Percentiles rank a stretch among this genome's conserved stretches.
These are phyloP conservation scores for Pyrgilauda ruficollis DNA, from an alignment of 2,113 vertebrate genomes.

Conservation along the genomic window DNA sequence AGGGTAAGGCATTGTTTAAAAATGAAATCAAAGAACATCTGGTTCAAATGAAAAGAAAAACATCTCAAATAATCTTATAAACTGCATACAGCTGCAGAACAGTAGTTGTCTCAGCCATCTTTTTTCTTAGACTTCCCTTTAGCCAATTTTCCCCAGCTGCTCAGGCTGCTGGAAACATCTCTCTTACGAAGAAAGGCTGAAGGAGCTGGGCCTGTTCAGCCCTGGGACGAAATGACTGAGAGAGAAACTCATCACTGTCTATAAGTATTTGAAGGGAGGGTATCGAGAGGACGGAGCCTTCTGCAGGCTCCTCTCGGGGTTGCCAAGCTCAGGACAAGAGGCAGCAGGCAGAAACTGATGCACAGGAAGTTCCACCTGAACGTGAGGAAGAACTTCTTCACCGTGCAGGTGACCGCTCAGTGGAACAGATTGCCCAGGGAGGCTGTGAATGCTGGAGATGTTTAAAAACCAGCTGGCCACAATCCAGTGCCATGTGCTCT, in stretches of 20 bases:
- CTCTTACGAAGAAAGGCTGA: neutral
- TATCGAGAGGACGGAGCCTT: neutral
- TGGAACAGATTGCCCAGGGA: neutral
- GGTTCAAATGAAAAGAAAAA: neutral
- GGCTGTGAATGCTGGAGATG: neutral
- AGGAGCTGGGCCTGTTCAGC: neutral
- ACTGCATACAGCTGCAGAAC: neutral
- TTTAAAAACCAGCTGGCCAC: neutral
- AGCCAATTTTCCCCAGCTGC: neutral
- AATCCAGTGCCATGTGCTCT: neutral
- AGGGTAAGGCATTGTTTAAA: neutral
- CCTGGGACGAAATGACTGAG: no score
- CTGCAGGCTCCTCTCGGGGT: neutral
- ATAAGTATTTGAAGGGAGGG: neutral
- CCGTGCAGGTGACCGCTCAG: accelerated
- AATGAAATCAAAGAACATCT: neutral
- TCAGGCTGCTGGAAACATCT: neutral
- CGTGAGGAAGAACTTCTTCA: neutral
- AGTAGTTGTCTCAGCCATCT: neutral
- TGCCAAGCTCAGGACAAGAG: neutral
- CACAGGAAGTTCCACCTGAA: neutral
- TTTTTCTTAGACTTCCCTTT: neutral
- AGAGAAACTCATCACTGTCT: neutral
- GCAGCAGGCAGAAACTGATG: neutral
- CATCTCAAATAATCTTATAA: neutral